Evolutionary conservation across 2,797 vertebrate genomes (phyloP), one percentile per base, ranked within the genome.

Genomic region (Pterois miles): DNA sequence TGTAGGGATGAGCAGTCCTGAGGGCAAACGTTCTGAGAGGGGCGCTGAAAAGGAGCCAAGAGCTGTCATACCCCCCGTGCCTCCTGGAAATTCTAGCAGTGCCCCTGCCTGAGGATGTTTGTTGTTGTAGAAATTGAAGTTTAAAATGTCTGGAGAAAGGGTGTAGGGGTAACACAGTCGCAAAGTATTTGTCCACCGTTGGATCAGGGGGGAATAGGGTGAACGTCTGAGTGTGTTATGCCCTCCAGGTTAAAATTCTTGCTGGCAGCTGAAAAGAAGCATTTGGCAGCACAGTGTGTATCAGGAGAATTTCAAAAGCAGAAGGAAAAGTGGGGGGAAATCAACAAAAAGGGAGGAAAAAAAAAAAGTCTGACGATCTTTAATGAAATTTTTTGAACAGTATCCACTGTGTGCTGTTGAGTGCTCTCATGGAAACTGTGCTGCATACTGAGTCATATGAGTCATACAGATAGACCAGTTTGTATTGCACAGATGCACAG

Each of bases 211-310:
- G 60, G 58, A 46, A 64, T 52, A 72, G 57, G 53, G 65, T 70
- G 74, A 78, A 67, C 5, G n/a, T 78, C 20, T 62, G 69, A 67
- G 29, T 65, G n/a, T 65, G 65, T 78, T 65, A 53, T 67, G 25
- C 43, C 60, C 53, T 64, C 43, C 4, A 59, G 72, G 65, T 40
- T 40, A 82, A 74, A 62, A 23, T 40, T 73, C 18, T 75, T 64
- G 65, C 52, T 78, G 63, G 60, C 57, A 69, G 43, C 43, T 78
- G 29, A 31, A 62, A 74, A 71, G 18, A 56, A 70, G 66, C 56
- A 71, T 53, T 65, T 79, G 54, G 58, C 31, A 65, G 52, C 48
- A 62, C 58, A 73, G 43, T 27, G 6, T 0, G 31, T 54, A 63
- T 63, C 27, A 31, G 40, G 52, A 65, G 12, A 72, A 62, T 31